Conservation (phyloP, 2,113 vertebrate genomes). For the Neopipo cinnamomea region DNA sequence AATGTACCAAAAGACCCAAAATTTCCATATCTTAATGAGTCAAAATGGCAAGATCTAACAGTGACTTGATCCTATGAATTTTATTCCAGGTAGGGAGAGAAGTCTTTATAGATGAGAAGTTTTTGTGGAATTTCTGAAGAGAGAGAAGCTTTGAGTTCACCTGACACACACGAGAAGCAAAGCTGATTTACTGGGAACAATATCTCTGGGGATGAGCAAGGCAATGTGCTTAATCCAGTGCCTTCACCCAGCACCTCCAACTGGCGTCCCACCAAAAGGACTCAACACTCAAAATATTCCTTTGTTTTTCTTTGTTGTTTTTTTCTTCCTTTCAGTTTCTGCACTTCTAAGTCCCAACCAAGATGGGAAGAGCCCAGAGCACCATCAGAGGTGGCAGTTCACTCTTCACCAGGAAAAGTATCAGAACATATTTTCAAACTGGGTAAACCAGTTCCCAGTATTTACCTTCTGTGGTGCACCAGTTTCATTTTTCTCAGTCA, state of each 20-base stretch:
- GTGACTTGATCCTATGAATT: not conserved
- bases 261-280: conserved; percentile 14
- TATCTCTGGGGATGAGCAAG: not conserved
- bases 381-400: not conserved
- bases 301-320: not conserved
- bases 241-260: not conserved
- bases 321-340: not conserved
- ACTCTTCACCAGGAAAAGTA: not conserved
- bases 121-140: not conserved
- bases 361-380: not conserved
- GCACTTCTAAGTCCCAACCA: not conserved
- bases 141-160: not conserved
- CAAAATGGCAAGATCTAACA: not conserved
- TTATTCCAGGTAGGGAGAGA: not conserved
- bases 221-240: not conserved
- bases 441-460: conserved; percentile 43
- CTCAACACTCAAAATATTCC: not conserved
- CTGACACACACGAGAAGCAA: not conserved
- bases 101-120: not conserved
- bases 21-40: not conserved
- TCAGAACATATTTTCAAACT: conserved; percentile 17
- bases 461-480: conserved; percentile 25
- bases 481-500: not conserved
- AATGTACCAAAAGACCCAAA: not conserved
- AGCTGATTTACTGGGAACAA: conserved; percentile 8